These are phyloP conservation scores for Triops longicaudatus DNA, from an alignment of 1,140 invertebrate species.

Conservation along the genomic window DNA sequence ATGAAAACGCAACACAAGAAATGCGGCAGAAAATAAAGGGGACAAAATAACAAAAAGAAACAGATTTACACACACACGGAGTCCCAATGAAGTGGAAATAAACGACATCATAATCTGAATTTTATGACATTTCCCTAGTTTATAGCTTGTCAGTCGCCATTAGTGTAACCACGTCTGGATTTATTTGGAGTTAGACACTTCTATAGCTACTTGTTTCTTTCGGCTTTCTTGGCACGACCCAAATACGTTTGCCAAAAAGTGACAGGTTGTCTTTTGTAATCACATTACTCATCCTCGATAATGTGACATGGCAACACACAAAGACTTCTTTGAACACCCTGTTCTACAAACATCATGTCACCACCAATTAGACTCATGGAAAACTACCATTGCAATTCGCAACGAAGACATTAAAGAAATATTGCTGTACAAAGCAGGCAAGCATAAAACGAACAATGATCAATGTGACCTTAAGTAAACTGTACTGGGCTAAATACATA, in stretches of 20 bases:
- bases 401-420: too few species aligned
- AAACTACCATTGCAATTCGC: too few species aligned
- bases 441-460: too few species aligned
- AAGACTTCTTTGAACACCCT: neutral
- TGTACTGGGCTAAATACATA: too few species aligned
- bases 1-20: neutral
- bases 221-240: neutral
- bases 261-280: neutral
- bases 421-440: too few species aligned
- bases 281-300: neutral
- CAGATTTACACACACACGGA: too few species aligned
- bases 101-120: neutral
- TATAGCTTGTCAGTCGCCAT: neutral
- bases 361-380: too few species aligned
- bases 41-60: neutral
- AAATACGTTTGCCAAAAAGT: neutral
- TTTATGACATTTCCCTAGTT: neutral
- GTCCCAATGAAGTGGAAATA: neutral
- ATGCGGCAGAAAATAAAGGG: neutral
- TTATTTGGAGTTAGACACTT: neutral
- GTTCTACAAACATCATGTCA: too few species aligned
- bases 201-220: neutral
- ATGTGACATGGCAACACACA: neutral
- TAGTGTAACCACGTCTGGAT: neutral
- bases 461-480: too few species aligned